Base-by-base conservation (phyloP, 2,888 invertebrate genomes). In the Herminia tarsipennalis region DNA sequence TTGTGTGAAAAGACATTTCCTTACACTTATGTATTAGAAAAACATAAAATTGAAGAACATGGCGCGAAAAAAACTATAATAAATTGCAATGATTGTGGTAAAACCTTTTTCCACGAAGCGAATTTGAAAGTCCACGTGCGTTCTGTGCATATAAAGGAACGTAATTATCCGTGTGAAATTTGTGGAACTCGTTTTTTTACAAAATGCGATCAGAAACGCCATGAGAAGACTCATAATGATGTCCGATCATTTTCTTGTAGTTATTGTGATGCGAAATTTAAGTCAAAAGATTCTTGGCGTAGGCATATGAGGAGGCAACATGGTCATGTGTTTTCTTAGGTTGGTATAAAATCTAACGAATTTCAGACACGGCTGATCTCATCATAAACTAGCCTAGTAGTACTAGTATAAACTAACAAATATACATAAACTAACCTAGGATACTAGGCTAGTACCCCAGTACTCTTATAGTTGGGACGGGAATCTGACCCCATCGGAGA, bases 121-220 rank as follows among this genome's bases (percentile, higher is more conserved):
- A 73, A 75, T 43, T 55, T 84, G 16, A 78, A 58, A 30, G 52
- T 66, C 1, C 83, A 83, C 28, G 34, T 71, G 0, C 62, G 78
- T 0, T 61, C 59, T 0, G 76, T 81, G 3, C 83, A 82, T 53
- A 52, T 71, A 0, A 70, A 52, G 12, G 81, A 80, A 18, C 48
- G 80, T 0, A 78, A 79, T 13, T 66, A 68, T 44, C 49, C 60
- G 0, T 83, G 83, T 24, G 28, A 44, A 0, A 25, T 62, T 0
- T 83, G 83, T 9, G 72, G 67, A 0, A 69, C 67, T 59, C 48
- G 73, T 1, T 83, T 83, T 33, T 83, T 81, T 28, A 80, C 81
- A 1, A 71, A 57, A 2, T 61, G 43, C 2, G 82, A 78, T 38
- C 62, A 59, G 42, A 69, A 48, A 8, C 52, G 84, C 0, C 86